Evolutionary conservation across 2,888 invertebrate genomes (phyloP).

Genomic region (Euproctis similis): DNA sequence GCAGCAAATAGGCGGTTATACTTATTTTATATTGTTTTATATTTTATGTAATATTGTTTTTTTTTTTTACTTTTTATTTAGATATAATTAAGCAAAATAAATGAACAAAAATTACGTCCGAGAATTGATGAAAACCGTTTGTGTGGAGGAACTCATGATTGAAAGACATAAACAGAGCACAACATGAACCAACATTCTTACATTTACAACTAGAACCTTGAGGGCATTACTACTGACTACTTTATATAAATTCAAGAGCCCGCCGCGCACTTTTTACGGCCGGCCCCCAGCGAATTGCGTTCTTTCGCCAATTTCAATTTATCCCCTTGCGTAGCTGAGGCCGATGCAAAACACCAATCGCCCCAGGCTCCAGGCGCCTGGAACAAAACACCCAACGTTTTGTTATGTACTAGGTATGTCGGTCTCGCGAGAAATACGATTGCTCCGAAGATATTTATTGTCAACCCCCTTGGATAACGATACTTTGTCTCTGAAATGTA

Average conservation of each 20-base stretch:
- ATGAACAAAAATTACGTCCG: slow-evolving; percentile 2
- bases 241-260: slow-evolving; percentile 34
- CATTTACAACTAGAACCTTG: slow-evolving; percentile 8
- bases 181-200: slow-evolving; percentile 8
- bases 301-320: slow-evolving; percentile 62
- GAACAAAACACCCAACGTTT: slow-evolving; percentile 22
- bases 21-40: too few species aligned
- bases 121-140: slow-evolving; percentile 6
- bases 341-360: slow-evolving; percentile 60
- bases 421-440: slow-evolving; percentile 45
- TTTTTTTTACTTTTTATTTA: too few species aligned
- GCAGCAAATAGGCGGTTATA: too few species aligned
- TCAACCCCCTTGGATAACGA: slow-evolving; percentile 46
- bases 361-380: slow-evolving; percentile 22
- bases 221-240: slow-evolving; percentile 18
- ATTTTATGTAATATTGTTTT: too few species aligned
- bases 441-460: slow-evolving; percentile 53
- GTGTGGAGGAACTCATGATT: slow-evolving; percentile 10
- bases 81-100: slow-evolving; percentile 2
- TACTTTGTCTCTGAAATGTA: slow-evolving; percentile 38
- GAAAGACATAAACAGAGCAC: slow-evolving; percentile 23
- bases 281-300: slow-evolving; percentile 47
- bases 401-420: slow-evolving; percentile 20
- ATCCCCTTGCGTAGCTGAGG: slow-evolving; percentile 46
- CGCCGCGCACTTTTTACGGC: slow-evolving; percentile 35